A percentile compares a stretch with the other conserved stretches of the same genome.
phyloP scores from a whole-genome alignment of 2,113 vertebrate genomes.

The Chiloscyllium plagiosum region DNA sequence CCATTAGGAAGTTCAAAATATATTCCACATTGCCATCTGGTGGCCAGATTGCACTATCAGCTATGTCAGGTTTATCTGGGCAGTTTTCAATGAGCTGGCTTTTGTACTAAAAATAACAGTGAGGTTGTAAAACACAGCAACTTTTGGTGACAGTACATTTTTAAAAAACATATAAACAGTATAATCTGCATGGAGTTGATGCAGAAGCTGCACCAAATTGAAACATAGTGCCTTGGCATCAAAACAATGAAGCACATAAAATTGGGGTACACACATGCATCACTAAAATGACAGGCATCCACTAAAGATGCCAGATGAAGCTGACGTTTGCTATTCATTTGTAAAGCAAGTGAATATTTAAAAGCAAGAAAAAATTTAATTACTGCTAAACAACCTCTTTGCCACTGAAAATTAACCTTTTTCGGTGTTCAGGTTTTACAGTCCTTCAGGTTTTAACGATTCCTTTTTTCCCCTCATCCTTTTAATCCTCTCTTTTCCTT shows the following conservation, averaged over 20 bases:
- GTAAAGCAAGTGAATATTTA: background rate
- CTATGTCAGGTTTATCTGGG: background rate
- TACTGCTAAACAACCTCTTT: no score
- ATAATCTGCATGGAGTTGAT: background rate
- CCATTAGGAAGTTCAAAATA: background rate
- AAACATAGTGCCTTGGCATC: background rate
- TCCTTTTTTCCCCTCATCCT: no score
- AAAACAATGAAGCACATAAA: background rate
- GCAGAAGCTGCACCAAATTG: background rate
- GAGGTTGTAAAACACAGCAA: no score
- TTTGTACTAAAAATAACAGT: background rate
- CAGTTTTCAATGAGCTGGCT: background rate
- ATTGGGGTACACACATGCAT: background rate
- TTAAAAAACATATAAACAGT: no score
- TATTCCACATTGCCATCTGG: background rate
- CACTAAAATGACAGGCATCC: background rate
- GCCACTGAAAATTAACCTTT: no score
- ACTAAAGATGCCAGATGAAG: background rate
- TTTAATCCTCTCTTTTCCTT: no score
- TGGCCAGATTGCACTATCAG: background rate
- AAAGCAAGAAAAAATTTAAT: no score
- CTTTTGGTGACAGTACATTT: no score
- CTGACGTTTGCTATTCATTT: background rate
- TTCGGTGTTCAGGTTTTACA: no score
- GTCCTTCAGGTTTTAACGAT: no score